These are phyloP conservation scores for Sesia apiformis DNA, from an alignment of 2,888 invertebrate species.

Conservation along the genomic window DNA sequence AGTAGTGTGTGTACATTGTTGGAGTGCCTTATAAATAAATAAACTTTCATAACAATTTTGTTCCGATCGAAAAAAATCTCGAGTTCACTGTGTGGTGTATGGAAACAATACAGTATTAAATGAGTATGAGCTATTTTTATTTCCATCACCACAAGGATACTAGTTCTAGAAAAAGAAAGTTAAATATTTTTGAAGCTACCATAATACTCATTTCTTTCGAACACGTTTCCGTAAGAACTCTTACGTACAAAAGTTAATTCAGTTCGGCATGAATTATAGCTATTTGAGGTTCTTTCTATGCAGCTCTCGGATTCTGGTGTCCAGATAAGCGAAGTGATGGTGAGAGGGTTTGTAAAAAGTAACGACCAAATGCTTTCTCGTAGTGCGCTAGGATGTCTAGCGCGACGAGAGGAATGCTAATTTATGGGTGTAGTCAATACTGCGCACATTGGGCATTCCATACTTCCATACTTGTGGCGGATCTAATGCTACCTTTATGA, in stretches of 20 bases:
- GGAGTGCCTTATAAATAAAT: too few relatives aligned
- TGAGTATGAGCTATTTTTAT: too few relatives aligned
- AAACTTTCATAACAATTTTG: too few relatives aligned
- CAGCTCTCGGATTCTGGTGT: slow-evolving; percentile 15
- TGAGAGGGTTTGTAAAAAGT: slow-evolving; percentile 25
- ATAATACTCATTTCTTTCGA: neutral
- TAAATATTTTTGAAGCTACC: too few relatives aligned
- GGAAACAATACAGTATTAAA: too few relatives aligned
- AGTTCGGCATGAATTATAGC: slow-evolving; percentile 18
- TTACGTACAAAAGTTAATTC: neutral
- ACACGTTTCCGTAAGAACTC: neutral
- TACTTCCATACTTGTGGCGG: neutral
- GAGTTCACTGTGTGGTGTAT: too few relatives aligned
- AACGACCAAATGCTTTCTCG: slow-evolving; percentile 11
- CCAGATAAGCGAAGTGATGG: slow-evolving; percentile 15
- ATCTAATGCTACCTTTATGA: too few relatives aligned
- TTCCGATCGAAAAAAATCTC: too few relatives aligned
- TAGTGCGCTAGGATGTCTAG: slow-evolving; percentile 1
- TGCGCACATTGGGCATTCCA: neutral
- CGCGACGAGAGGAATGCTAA: neutral
- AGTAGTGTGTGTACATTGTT: too few relatives aligned
- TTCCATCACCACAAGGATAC: too few relatives aligned
- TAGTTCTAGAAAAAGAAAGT: too few relatives aligned
- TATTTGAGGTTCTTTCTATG: slow-evolving; percentile 19
- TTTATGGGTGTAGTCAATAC: neutral